Evolutionary conservation across 1,140 invertebrate genomes (phyloP).

Genomic region (Drosophila parabipectinata): DNA sequence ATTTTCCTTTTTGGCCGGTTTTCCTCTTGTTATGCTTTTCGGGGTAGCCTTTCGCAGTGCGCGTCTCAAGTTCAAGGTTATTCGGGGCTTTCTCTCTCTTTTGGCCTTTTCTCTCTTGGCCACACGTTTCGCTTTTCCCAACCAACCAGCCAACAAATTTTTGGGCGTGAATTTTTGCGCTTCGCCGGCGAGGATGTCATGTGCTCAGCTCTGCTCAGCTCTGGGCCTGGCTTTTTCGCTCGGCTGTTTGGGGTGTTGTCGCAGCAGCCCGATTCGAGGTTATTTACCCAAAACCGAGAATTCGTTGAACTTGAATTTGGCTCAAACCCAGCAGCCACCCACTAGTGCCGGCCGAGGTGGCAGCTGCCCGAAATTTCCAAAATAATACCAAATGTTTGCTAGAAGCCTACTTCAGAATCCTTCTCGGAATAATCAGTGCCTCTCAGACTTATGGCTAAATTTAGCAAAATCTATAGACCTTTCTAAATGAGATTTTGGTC

Average conservation of each 20-base stretch:
- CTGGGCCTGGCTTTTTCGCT: slow-evolving; percentile 33
- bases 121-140: slow-evolving; percentile 26
- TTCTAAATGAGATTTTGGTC: background rate
- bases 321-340: slow-evolving; percentile 2
- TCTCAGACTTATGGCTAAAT: slow-evolving; percentile 8
- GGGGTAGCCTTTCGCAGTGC: slow-evolving; percentile 43
- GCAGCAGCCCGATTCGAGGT: slow-evolving; percentile 60
- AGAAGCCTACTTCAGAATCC: slow-evolving; percentile 21
- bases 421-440: slow-evolving; percentile 22
- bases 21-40: slow-evolving; percentile 48
- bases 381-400: slow-evolving; percentile 40
- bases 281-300: slow-evolving; percentile 70
- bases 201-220: slow-evolving; percentile 7
- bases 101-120: slow-evolving; percentile 28
- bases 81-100: slow-evolving; percentile 44
- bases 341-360: slow-evolving; percentile 8
- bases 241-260: slow-evolving; percentile 54
- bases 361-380: slow-evolving; percentile 42
- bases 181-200: slow-evolving; percentile 57
- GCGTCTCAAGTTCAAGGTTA: slow-evolving; percentile 61
- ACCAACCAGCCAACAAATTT: slow-evolving; percentile 18
- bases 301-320: slow-evolving; percentile 76
- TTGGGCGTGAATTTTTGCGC: slow-evolving; percentile 61
- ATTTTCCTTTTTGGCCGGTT: slow-evolving; percentile 43
- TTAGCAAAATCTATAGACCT: slow-evolving; percentile 7